These are phyloP conservation scores for Drosophila carrolli DNA, from an alignment of 1,140 invertebrate species.

Conservation along the genomic window DNA sequence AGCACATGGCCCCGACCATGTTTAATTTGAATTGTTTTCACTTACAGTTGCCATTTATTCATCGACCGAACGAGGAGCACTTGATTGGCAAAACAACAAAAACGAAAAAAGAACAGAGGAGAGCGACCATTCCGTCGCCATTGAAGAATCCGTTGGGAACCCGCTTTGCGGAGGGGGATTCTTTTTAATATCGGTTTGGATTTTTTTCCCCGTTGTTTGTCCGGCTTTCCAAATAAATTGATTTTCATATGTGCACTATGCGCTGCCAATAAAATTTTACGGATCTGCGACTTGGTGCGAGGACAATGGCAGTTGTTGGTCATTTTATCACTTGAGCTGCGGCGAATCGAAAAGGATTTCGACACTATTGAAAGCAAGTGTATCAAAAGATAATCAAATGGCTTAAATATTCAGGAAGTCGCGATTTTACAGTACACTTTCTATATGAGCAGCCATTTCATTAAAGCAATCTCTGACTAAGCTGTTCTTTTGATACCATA, in stretches of 20 bases:
- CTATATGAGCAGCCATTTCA: too few relatives aligned
- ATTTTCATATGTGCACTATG: constrained; percentile 43
- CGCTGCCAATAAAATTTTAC: constrained; percentile 1
- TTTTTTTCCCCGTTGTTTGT: constrained; percentile 18
- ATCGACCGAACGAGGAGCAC: constrained; percentile 63
- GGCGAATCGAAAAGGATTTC: neutral
- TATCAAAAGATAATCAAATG: too few relatives aligned
- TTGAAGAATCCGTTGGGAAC: constrained; percentile 14
- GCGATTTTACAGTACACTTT: too few relatives aligned
- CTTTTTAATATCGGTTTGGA: constrained; percentile 66
- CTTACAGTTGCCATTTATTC: constrained; percentile 82
- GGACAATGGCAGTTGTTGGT: constrained; percentile 3
- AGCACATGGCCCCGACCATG: constrained; percentile 69
- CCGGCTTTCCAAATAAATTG: constrained; percentile 65
- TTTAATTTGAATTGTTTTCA: constrained; percentile 83
- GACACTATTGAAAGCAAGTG: too few relatives aligned
- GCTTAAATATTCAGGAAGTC: too few relatives aligned
- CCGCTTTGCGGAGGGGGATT: neutral
- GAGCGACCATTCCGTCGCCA: neutral
- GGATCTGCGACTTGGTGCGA: constrained; percentile 5
- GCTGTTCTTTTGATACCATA: too few relatives aligned
- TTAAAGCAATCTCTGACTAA: too few relatives aligned
- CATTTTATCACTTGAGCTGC: constrained; percentile 11
- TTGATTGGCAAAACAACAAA: constrained; percentile 62
- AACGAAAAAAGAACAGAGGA: constrained; percentile 7